Base-by-base conservation (phyloP, 1,140 invertebrate species). In the Vanessa atalanta region DNA sequence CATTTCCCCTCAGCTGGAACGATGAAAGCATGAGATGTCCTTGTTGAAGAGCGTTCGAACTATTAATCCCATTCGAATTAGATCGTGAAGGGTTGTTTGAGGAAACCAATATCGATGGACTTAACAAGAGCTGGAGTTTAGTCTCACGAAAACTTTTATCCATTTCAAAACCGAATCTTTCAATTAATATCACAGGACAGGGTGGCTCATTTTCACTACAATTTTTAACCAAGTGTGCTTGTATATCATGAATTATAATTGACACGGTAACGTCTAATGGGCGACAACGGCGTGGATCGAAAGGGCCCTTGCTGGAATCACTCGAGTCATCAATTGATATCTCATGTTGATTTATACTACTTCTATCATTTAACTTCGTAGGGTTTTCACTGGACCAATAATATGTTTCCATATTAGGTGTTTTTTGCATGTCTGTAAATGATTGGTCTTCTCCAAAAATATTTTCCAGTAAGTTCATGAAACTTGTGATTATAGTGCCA, bases 91-190 rank as follows among this genome's bases (percentile, higher is more conserved):
- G 88, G 76, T 95, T 96, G 83, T 97, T 97, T 1, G 95, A 94
- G 2, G 96, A 94, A n/a, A 97, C 93, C 69, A 98, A 91, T 77
- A 98, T 96, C 1, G 97, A 95, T 0, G 98, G 98, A 75, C 98
- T 99, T 0, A 99, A 91, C 0, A 99, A 90, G 0, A 99, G 90
- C 85, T 99, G 98, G 0, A 99, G 93, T 79, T 96, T 96, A 0
- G 98, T 99, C 89, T 99, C 98, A 75, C 95, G 95, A 86, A 97
- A 99, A 11, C 95, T 94, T 88, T 99, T 99, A 81, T 98, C 97
- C 97, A 99, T 98, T 94, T 99, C 98, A 93, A 99, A 99, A 5
- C 97, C 97, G 80, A 99, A 96, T 76, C 98, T 94, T 93, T 99
- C 98, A 14, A 99, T 94, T 60, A 98, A 93, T 78, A 99, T 95